Evolutionary conservation across 2,797 vertebrate species (phyloP).

Genomic region (Geotrypetes seraphini): DNA sequence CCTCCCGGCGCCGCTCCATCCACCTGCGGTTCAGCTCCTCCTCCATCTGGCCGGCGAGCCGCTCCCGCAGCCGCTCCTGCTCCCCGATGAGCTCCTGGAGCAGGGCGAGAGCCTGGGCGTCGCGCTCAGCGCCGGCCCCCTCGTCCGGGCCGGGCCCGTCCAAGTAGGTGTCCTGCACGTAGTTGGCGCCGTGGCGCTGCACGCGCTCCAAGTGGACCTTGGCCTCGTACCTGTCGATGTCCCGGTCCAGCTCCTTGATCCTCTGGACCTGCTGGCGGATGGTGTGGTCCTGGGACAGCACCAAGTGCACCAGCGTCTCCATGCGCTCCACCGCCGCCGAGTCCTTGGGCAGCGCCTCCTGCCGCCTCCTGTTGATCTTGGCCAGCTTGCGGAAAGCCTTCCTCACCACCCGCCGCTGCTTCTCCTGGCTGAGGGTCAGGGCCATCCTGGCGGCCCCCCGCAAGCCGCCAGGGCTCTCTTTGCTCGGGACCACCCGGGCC

Average conservation of each 20-base stretch:
- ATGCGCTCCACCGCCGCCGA: conserved; percentile 67
- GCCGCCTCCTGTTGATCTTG: conserved; percentile 79
- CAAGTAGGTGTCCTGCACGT: conserved; percentile 94
- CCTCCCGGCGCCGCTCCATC: conserved; percentile 77
- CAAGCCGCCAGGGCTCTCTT: conserved; percentile 57
- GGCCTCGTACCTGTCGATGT: conserved; percentile 86
- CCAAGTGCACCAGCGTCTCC: conserved; percentile 91
- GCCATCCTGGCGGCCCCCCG: conserved; percentile 37
- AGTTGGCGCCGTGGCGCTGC: conserved; percentile 82
- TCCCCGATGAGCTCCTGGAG: conserved; percentile 71
- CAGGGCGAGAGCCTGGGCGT: conserved; percentile 38
- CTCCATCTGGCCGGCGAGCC: conserved; percentile 77
- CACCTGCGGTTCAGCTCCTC: conserved; percentile 87
- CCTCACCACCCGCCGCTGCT: conserved; percentile 80
- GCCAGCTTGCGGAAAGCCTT: conserved; percentile 94
- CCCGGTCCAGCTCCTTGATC: conserved; percentile 78
- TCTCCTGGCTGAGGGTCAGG: conserved; percentile 66
- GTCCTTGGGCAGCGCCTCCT: conserved; percentile 51
- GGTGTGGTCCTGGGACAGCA: conserved; percentile 94
- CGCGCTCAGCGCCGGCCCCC: conserved; percentile 14
- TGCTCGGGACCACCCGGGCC: conserved; percentile 83
- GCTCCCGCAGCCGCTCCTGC: conserved; percentile 78
- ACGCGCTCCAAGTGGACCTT: conserved; percentile 83
- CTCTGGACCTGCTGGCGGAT: conserved; percentile 90
- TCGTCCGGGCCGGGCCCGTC: conserved; percentile 44